These are phyloP conservation scores for Nautilus pompilius DNA, from an alignment of 1,140 invertebrate genomes.

Conservation along the genomic window DNA sequence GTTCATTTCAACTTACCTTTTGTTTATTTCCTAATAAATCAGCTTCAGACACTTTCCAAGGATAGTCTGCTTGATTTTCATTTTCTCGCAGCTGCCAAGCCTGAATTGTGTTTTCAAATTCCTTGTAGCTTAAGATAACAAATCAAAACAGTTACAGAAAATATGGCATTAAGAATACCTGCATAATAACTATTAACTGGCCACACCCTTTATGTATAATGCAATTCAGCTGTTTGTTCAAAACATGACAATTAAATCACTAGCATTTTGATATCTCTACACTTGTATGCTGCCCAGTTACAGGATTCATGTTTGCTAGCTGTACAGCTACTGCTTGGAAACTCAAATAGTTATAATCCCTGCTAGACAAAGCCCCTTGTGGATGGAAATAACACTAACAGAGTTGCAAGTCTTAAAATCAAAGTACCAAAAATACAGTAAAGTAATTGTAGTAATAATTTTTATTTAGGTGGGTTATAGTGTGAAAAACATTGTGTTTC, in stretches of 20 bases:
- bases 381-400: too few relatives aligned
- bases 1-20: conserved; percentile 58
- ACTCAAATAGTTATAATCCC: too few relatives aligned
- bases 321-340: too few relatives aligned
- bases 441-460: too few relatives aligned
- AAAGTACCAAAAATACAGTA: too few relatives aligned
- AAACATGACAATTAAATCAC: background rate
- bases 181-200: background rate
- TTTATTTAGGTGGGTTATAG: too few relatives aligned
- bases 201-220: background rate
- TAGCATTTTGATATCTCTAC: background rate
- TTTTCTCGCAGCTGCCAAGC: conserved; percentile 42
- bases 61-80: conserved; percentile 35
- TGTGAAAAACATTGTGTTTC: too few relatives aligned
- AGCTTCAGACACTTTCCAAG: conserved; percentile 65
- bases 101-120: conserved; percentile 62
- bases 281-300: too few relatives aligned
- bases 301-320: too few relatives aligned
- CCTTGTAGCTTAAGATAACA: conserved; percentile 38
- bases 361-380: too few relatives aligned
- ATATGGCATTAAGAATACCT: background rate
- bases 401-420: too few relatives aligned
- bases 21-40: conserved; percentile 74
- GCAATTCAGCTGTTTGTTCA: background rate
- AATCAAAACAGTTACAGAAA: background rate